Evolutionary conservation across 2,888 invertebrate species (phyloP), one percentile per base, ranked within the genome.

Genomic region (Hypena proboscidalis): DNA sequence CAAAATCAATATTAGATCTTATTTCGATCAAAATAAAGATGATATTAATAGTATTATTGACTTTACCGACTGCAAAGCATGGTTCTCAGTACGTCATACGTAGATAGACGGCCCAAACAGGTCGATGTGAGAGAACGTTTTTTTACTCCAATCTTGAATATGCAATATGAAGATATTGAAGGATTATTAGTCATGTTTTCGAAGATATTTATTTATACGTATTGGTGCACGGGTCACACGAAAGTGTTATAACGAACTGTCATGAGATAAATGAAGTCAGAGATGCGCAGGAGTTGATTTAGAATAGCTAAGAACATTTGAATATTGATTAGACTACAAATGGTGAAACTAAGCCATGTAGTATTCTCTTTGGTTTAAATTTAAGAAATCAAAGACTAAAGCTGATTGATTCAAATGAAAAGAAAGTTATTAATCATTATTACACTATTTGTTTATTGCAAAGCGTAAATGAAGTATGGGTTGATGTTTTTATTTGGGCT

Each of bases 101-200:
- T 80, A 88, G 90, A 90, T 89, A 87, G 90, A 90, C 88, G 84
- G 85, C 79, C 77, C 59, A 70, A 75, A 78, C 78, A 70, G 77
- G 71, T 73, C 74, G 67, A 74, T 75, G 82, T 80, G 82, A 81
- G 85, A 77, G 76, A 55, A 59, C 50, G 46, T 67, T 67, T 71
- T 73, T 83, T 83, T 59, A 56, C 59, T 60, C 73, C 70, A 77
- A 74, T 77, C 71, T 82, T 77, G 69, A 80, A 82, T 83, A 85
- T 75, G 87, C 80, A 83, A 84, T 83, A 83, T 85, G 75, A 84
- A 84, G 79, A 85, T 88, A 89, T 89, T 89, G 87, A 87, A 78
- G 74, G 80, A 83, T 83, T 82, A 83, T 87, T 82, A 83, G 82
- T 83, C 80, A 77, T 79, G 70, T 75, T 69, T 69, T 63, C 44